Conservation (phyloP, 2,888 invertebrate species). For the Oxyscelio sp. region DNA sequence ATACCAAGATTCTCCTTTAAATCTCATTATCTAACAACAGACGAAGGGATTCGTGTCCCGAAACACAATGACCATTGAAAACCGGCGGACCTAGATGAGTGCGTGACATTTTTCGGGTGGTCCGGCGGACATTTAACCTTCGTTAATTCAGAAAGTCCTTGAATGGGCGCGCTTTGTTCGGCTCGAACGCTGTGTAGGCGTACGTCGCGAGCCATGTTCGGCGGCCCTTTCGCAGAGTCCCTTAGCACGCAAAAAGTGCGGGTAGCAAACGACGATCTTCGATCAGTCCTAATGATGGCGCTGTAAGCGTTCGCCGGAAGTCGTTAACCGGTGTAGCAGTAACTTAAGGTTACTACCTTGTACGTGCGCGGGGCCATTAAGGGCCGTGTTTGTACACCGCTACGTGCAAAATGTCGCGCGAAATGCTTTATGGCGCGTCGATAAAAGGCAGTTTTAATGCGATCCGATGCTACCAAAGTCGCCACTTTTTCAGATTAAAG, state of each 20-base stretch:
- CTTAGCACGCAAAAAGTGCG: slow-evolving; percentile 62
- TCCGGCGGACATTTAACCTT: no score
- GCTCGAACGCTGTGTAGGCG: slow-evolving; percentile 29
- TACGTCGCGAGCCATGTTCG: slow-evolving; percentile 3
- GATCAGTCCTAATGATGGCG: slow-evolving; percentile 72
- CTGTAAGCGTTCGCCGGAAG: slow-evolving; percentile 70
- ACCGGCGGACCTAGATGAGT: no score
- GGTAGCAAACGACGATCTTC: slow-evolving; percentile 64
- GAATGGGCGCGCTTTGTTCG: slow-evolving; percentile 20
- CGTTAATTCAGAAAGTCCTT: no score
- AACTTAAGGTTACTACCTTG: slow-evolving; percentile 69
- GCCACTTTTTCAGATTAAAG: slow-evolving; percentile 29
- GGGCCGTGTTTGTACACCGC: slow-evolving; percentile 63
- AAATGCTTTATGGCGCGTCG: slow-evolving; percentile 62
- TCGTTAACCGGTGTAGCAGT: slow-evolving; percentile 62
- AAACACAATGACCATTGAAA: no score
- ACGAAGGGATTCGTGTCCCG: no score
- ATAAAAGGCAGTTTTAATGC: slow-evolving; percentile 54
- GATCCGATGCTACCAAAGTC: slow-evolving; percentile 35
- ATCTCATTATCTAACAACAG: no score
- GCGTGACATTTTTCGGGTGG: no score
- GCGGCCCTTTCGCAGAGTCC: slow-evolving; percentile 34
- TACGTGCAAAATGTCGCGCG: slow-evolving; percentile 66
- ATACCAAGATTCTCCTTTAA: no score
- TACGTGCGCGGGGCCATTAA: slow-evolving; percentile 62